Percentiles rank a stretch among this genome's conserved stretches.
These are phyloP conservation scores for Zhengitettix transpicula DNA, from an alignment of 2,888 invertebrate genomes.

Conservation along the genomic window DNA sequence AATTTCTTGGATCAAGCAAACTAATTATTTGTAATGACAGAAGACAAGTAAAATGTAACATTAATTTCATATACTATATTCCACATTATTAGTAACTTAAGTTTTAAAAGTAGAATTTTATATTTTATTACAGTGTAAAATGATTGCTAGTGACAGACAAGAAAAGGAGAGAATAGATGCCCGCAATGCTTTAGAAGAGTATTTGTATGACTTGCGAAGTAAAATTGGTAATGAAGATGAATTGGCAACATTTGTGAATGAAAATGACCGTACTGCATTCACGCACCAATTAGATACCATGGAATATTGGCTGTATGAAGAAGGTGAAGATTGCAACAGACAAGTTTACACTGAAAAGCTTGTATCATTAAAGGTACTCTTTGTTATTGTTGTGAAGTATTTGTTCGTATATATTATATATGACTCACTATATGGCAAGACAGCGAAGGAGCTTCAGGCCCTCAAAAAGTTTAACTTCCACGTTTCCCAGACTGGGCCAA, in stretches of 20 bases:
- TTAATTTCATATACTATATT: neutral
- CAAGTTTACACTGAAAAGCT: conserved; percentile 43
- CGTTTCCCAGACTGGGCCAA: no score
- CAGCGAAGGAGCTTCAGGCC: no score
- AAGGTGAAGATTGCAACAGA: conserved; percentile 83
- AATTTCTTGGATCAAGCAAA: no score
- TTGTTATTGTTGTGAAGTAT: neutral
- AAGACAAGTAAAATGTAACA: no score
- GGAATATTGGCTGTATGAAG: conserved; percentile 95
- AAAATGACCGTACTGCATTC: conserved; percentile 45
- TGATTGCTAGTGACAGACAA: conserved; percentile 71
- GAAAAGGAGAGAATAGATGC: conserved; percentile 93
- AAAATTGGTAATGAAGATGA: conserved; percentile 65
- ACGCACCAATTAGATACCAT: conserved; percentile 58
- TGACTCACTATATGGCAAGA: no score
- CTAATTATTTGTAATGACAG: no score
- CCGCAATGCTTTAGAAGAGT: conserved; percentile 94
- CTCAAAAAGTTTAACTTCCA: no score
- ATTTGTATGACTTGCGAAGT: conserved; percentile 89
- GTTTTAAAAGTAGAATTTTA: neutral
- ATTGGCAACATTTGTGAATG: conserved; percentile 57
- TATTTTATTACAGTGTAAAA: conserved; percentile 40
- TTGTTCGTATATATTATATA: neutral
- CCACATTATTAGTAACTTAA: conserved; percentile 4
- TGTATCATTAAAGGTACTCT: conserved; percentile 28